A percentile compares a stretch with the other conserved stretches of the same genome.
Conservation (phyloP, 2,888 invertebrate genomes). For the Trichacis sp. region DNA sequence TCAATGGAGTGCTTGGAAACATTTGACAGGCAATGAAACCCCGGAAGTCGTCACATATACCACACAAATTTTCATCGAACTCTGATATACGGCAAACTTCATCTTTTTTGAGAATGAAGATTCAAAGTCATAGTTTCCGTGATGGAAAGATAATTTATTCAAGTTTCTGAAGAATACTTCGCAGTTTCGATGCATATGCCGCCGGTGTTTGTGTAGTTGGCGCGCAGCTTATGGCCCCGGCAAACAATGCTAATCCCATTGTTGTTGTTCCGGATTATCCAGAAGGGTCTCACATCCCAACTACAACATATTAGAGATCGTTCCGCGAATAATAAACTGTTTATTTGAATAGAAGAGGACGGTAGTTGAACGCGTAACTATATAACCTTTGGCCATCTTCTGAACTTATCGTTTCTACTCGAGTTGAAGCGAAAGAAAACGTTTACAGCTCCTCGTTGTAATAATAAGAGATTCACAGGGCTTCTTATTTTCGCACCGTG, state of each 20-base stretch:
- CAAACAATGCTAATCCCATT: conserved; percentile 45
- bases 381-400: conserved; percentile 39
- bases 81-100: too few relatives aligned
- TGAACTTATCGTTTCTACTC: conserved; percentile 29
- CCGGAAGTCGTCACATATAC: too few relatives aligned
- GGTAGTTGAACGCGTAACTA: conserved; percentile 49
- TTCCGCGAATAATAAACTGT: conserved; percentile 57
- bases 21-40: too few relatives aligned
- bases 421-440: conserved; percentile 11
- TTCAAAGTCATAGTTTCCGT: too few relatives aligned
- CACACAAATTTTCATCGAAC: too few relatives aligned
- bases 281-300: conserved; percentile 49
- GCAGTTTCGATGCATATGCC: too few relatives aligned
- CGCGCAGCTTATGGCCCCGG: conserved; percentile 41
- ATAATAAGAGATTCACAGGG: not conserved
- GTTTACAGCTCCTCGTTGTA: too few relatives aligned
- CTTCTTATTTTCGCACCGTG: not conserved
- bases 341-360: conserved; percentile 62
- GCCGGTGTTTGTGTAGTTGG: conserved; percentile 56
- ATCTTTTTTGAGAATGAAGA: too few relatives aligned
- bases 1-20: too few relatives aligned
- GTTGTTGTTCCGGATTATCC: conserved; percentile 65
- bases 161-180: too few relatives aligned
- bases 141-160: too few relatives aligned
- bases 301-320: conserved; percentile 55